Evolutionary conservation across 2,113 vertebrate species (phyloP), one percentile per base, ranked within the genome.

Genomic region (Suncus etruscus): DNA sequence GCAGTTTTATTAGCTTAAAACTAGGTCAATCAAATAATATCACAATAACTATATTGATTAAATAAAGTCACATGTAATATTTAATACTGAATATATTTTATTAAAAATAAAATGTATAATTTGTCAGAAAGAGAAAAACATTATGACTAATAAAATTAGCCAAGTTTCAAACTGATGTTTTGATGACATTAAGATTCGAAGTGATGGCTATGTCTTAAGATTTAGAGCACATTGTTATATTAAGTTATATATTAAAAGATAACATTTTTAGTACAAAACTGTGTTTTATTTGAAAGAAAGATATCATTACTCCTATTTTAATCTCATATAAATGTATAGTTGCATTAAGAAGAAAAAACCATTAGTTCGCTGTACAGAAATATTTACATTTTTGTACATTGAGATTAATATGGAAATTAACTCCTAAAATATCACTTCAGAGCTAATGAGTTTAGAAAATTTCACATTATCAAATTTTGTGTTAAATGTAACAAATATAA

Each of bases 111-210:
- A 75, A 84, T 25, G 51, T 65, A 25, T 75, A 8, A 73, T 16
- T 74, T 83, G n/a, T 73, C 50, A 81, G 70, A 66, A 94, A 87
- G 18, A 22, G 8, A 48, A 47, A 20, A 92, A 63, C 14, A 58
- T 83, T 88, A 48, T 66, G 54, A 61, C 31, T 16, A 83, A 27
- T 91, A 18, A 87, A 94, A 87, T 87, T 78, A 89, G 79, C 20
- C 54, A 87, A 3, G 70, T 32, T 18, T 65, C 18, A 22, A 84
- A 83, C 63, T 11, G 8, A 66, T 80, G 47, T 10, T 92, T 47
- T 89, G 84, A 83, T 86, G 51, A 75, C 27, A 73, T 61, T 77
- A 54, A 83, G 48, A 69, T 72, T 8, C 45, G 84, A 76, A 39
- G 51, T 29, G 50, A 51, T 86, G 27, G 6, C 12, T 79, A 3